Evolutionary conservation across 2,888 invertebrate genomes (phyloP).

Genomic region (Spodoptera littoralis): DNA sequence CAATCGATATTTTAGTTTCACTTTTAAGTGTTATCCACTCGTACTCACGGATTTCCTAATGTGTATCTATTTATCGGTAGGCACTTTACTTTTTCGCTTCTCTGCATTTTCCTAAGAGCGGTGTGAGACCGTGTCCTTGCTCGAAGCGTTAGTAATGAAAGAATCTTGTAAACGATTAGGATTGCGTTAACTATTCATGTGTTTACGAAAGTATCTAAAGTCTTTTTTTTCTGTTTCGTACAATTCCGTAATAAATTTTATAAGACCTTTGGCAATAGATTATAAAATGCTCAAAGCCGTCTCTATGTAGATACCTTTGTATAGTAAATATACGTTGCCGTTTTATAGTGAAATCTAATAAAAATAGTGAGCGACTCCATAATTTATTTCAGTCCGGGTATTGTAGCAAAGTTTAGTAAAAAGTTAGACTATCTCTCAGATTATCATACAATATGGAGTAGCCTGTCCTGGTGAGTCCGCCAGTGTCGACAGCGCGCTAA

Average conservation of each 20-base stretch:
- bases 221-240: conserved; percentile 33
- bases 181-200: conserved; percentile 60
- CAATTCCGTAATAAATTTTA: conserved; percentile 8
- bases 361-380: conserved; percentile 43
- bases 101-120: background rate
- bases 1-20: conserved; percentile 48
- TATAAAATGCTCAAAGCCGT: conserved; percentile 9
- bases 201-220: conserved; percentile 13
- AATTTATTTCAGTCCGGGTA: conserved; percentile 48
- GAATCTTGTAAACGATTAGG: conserved; percentile 63
- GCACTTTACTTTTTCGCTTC: conserved; percentile 16
- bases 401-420: conserved; percentile 56
- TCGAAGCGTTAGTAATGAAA: conserved; percentile 53
- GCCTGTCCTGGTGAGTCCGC: conserved; percentile 35
- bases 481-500: conserved; percentile 40
- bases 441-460: conserved; percentile 63
- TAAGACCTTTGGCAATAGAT: background rate
- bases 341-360: conserved; percentile 50
- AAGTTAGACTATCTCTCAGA: conserved; percentile 60
- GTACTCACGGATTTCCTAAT: conserved; percentile 2
- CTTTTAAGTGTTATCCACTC: conserved; percentile 27
- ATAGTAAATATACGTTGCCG: conserved; percentile 16
- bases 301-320: conserved; percentile 6
- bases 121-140: conserved; percentile 5
- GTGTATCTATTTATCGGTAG: conserved; percentile 1